Base-by-base conservation (phyloP, 2,888 invertebrate species). In the Pseudanteris insignis region DNA sequence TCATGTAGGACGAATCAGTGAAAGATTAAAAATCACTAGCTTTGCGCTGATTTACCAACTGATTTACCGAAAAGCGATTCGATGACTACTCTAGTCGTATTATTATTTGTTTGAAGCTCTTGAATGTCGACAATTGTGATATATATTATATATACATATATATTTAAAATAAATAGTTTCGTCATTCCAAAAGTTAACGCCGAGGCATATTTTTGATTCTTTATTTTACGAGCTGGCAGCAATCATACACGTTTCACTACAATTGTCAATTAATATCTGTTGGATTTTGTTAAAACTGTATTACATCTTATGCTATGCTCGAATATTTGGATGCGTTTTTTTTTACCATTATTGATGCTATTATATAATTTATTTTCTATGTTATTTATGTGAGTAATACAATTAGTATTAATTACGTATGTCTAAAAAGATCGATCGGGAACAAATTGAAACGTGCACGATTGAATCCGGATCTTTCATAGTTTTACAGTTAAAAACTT, bases 51-150 rank as follows among this genome's bases (percentile, higher is more conserved):
- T 32, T 54, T 32, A 26, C 37, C 7, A 28, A 32, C 38, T 38
- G 40, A 40, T 33, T 50, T 40, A 1, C 26, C 9, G 6, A 33
- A 21, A 34, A 26, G n/a, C 12, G 29, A 12, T 37, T 47, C 24
- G 18, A 41, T 21, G 41, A 29, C 34, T 33, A 40, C 47, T 57
- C 47, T 48, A 50, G 57, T 50, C 48, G 43, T 43, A 30, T 57
- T 36, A 47, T 51, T 37, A 43, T 50, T 48, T 32, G 25, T 33
- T 48, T 38, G 30, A 29, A 10, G 15, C 26, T 36, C 32, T 36
- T 41, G 26, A 30, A 41, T 55, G 18, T 18, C 25, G 41, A 10
- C 13, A 8, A 48, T 57, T 57, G 57, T 55, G 55, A 55, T 55
- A 54, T 8, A 9, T 32, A 33, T 18, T n/a, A 11, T 13, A n/a